Evolutionary conservation across 1,140 invertebrate species (phyloP), one percentile per base, ranked within the genome.

Genomic region (Magallana angulata): DNA sequence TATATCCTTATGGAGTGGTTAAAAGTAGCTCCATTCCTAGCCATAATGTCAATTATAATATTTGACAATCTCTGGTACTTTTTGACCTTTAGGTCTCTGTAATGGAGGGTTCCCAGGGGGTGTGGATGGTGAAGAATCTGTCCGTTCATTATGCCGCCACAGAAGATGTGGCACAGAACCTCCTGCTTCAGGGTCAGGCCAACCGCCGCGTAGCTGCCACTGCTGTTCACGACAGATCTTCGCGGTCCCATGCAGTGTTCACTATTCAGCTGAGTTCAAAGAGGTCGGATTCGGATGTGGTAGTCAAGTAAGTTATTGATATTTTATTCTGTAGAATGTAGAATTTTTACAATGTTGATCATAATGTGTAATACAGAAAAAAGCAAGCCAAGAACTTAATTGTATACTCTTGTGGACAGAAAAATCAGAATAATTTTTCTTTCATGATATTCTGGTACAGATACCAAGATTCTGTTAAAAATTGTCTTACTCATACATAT

Each of bases 201-300:
- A 96, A 96, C 91, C 96, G 96, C 89, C 96, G 95, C 48, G 96
- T 96, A 59, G 96, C 96, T 3, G 96, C 96, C 88, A 95, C 94
- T 80, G 89, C 90, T 11, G 91, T 93, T 57, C 92, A 93, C 86
- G 91, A 92, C 86, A 86, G 92, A 62, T 97, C 96, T 7, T 97
- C 96, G 3, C 94, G 96, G 90, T 97, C 96, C 1, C 96, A 97
- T 92, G 96, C 96, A 88, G 96, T 97, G 68, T 96, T 97, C 91
- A 97, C 96, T 0, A 95, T 97, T 71, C 95, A 96, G 88, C 89
- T 97, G 4, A 95, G 94, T 5, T 92, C 95, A 9, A 95, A 95
- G 68, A 94, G 95, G 84, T 90, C 94, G 16, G 94, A 94, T 12
- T 95, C 94, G 57, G 94, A 95, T 83, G 94, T 93, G 59, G 93